Evolutionary conservation across 2,888 invertebrate genomes (phyloP), one percentile per base, ranked within the genome.

Genomic region (Frankliniella intonsa): DNA sequence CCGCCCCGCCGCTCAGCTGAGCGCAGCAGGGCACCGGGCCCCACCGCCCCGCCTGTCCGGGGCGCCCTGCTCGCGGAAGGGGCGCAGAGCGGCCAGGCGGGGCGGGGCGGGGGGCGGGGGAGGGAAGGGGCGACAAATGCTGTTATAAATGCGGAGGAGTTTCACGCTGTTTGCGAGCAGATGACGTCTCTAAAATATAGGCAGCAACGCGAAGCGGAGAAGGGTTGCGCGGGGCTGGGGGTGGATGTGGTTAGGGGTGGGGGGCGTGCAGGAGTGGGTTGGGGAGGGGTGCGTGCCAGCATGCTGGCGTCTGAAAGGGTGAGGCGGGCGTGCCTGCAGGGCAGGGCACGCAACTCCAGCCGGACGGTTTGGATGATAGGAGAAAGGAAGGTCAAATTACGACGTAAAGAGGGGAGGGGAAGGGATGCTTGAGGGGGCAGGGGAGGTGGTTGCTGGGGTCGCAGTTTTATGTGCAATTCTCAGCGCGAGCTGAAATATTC

Each of bases 111-210:
- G 62, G n/a, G 62, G n/a, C 7, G 55, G 55, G 55, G 55, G 55
- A 17, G 55, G 3, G 55, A n/a, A n/a, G 62, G 17, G 62, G 69
- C 69, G 69, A 76, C 69, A 76, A 76, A 76, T 76, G 69, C 69
- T 76, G 69, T 76, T 76, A 76, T 76, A 76, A 76, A 76, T 76
- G 69, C 69, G 69, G 69, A 76, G 22, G 69, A 76, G 69, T 76
- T 76, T 76, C 69, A 76, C 69, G 69, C 69, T 76, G 69, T 76
- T 76, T 76, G 69, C 69, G 69, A 76, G 69, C 69, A 76, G 69
- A 76, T 76, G 69, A 76, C 69, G 69, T 25, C 69, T 76, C 69
- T 25, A 76, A 76, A 22, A 22, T 25, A 25, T 22, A 76, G 69
- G 25, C 69, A 25, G 17, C 7, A 7, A 17, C 19, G 62, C 19